Evolutionary conservation across 2,888 invertebrate genomes (phyloP), one percentile per base, ranked within the genome.

Genomic region (Nineta flava): DNA sequence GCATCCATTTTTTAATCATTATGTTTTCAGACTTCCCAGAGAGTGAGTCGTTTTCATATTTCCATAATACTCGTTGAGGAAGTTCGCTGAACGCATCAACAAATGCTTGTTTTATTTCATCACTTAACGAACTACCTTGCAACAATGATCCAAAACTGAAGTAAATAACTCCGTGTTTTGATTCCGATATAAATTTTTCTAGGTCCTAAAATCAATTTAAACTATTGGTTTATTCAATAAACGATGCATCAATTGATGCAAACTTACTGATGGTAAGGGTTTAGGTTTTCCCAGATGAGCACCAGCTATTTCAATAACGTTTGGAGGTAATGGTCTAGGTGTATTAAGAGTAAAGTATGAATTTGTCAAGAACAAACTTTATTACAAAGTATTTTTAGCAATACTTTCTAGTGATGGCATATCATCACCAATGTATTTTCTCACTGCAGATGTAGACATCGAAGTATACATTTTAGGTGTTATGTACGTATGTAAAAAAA

Each of bases 81-180:
- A 87, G 65, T 51, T 73, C 69, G 0, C 70, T 62, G 48, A 88
- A 74, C 1, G 76, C 79, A 3, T 68, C 71, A 9, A 83, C 50
- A 47, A 90, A 74, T 12, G 69, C 71, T 17, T 71, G 59, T 16
- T 78, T 60, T 57, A 76, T 80, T 0, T 76, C 71, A 16, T 65
- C 60, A 0, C 80, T 73, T 59, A 87, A 72, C 2, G 77, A 74
- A 1, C 80, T 73, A 9, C 75, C 71, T 58, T 76, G 81, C 47
- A 86, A 67, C 68, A 83, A 73, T 1, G 87, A 85, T 9, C 87
- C 87, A 63, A 87, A 76, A 61, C 81, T 86, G 52, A 88, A 81
- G 59, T 77, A 81, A 54, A 88, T 70, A 3, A 85, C 77, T 1
- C 86, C 85, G 49, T 79, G 66, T 17, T 70, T 60, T 0, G 83